Conservation (phyloP, 2,113 vertebrate species). For the Rhea pennata region DNA sequence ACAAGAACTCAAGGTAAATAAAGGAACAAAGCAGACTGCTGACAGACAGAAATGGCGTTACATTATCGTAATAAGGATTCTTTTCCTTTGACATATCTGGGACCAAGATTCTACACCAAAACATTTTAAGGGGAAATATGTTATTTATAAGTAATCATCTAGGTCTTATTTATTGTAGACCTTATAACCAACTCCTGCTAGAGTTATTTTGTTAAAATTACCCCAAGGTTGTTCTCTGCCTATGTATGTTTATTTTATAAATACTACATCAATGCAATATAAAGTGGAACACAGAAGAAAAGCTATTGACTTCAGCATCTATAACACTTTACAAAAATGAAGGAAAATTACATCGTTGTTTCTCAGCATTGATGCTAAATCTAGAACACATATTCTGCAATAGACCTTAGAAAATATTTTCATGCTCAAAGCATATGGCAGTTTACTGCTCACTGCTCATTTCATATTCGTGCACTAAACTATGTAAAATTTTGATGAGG, state of each 20-base stretch:
- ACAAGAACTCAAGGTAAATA: constrained; percentile 13
- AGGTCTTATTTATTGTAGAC: neutral
- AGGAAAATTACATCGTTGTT: neutral
- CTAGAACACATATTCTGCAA: neutral
- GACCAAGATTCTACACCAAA: neutral
- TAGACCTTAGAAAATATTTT: neutral
- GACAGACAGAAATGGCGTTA: constrained; percentile 11
- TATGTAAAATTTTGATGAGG: neutral
- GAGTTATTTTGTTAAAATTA: neutral
- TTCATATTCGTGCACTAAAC: neutral
- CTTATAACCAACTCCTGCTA: constrained; percentile 10
- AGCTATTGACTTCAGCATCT: neutral
- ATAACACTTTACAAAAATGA: neutral
- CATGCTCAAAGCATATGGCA: neutral
- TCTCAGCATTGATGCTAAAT: neutral
- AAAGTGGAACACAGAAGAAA: neutral
- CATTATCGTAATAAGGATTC: constrained; percentile 11
- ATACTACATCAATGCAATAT: neutral
- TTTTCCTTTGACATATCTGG: neutral
- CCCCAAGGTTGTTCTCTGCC: neutral
- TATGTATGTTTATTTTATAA: neutral
- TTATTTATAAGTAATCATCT: constrained; percentile 37
- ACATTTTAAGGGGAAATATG: constrained; percentile 35
- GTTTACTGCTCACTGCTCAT: neutral
- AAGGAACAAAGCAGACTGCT: neutral